Base-by-base conservation (phyloP, 2,113 vertebrate species). In the Ciconia boyciana region DNA sequence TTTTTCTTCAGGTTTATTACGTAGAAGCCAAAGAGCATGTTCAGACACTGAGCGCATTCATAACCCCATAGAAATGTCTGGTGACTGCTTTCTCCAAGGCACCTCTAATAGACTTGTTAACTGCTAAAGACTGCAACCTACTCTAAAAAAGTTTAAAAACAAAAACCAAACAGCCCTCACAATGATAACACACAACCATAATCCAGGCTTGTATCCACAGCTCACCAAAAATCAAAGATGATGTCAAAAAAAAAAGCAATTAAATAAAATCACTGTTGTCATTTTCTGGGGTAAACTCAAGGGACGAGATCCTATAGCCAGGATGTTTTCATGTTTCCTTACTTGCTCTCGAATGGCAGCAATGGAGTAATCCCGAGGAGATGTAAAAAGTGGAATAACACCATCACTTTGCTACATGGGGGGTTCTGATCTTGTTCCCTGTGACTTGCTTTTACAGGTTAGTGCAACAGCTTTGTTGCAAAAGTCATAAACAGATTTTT, bases 1-100 rank as follows among this genome's bases (percentile, higher is more conserved):
- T 81, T 93, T 97, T 94, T n/a, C 31, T 55, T 62, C 74, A 82
- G 31, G 25, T 94, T 97, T 85, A 66, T 83, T 84, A 78, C 74
- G 49, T 34, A 46, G 91, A 70, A 72, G 74, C 61, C 66, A 91
- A 96, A 52, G 65, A 87, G 52, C 54, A 17, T 5, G 44, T 62
- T 94, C 87, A 97, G 84, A 93, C 81, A 90, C 83, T 72, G 74
- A 51, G 39, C 13, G 66, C 81, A 64, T 95, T 94, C 91, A 89
- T 58, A 91, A 80, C 36, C 49, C 75, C 75, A 36, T 1, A 62
- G 74, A 90, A 95, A 76, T 76, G 49, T 20, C 89, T 52, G 32
- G 31, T 8, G 19, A 49, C 52, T 83, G 85, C 79, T 44, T 61
- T 78, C 77, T 78, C 55, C 39, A 29, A 77, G 72, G 88, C 68